Evolutionary conservation across 2,797 vertebrate species (phyloP), one percentile per base, ranked within the genome.

Genomic region (Hypotaenidia philippensis): DNA sequence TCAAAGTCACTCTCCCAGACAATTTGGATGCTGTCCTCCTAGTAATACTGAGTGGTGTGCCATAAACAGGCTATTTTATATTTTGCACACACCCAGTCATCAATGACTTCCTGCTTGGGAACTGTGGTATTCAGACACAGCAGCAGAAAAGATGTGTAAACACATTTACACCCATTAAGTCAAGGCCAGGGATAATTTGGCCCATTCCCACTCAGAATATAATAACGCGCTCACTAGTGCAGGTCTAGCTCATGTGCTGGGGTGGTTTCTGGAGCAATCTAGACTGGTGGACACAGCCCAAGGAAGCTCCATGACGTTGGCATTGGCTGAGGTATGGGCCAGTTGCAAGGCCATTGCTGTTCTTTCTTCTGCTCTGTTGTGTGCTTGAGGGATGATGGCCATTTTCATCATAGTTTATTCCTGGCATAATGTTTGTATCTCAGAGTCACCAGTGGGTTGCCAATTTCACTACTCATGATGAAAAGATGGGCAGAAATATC

Each of bases 61-160:
- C 50, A 23, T 83, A 85, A 94, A 71, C 57, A 47, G 53, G 13
- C 55, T 78, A 1, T 93, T 89, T 89, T 79, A 22, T 83, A 6
- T 70, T 94, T 96, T 90, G 55, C n/a, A 74, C 68, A 53, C 49
- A 83, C 61, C 40, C 78, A 75, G 41, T 83, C 64, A 91, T 96
- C 92, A 87, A 34, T 92, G 94, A 50, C 82, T 90, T 95, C 81
- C 96, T 93, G 70, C 75, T 76, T 92, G 82, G 78, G 36, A 87
- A 11, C 83, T 89, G 79, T 93, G 90, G 75, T 90, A 49, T 90
- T 96, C 53, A 69, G 78, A 65, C 53, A 56, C 61, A 90, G 63
- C 64, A 76, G 65, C 59, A 91, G 76, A 59, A 65, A 53, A 64
- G 60, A 52, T 49, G 15, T 41, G 23, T 85, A 93, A 94, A 92